Conservation (phyloP, 1,140 invertebrate species). For the Orussus abietinus region DNA sequence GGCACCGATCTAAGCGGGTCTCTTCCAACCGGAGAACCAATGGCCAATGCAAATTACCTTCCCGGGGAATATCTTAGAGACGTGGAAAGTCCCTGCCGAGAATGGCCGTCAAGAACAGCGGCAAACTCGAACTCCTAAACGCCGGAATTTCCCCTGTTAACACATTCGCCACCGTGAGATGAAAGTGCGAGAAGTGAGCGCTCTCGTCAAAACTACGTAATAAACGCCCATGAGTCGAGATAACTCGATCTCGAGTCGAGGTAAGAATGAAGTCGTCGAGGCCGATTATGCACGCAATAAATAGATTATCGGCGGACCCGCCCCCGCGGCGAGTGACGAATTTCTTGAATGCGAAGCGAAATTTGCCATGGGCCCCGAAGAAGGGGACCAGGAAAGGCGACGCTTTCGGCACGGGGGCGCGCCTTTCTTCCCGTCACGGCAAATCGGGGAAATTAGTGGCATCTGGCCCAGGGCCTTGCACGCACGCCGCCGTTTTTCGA, state of each 20-base stretch:
- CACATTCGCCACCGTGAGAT: no score
- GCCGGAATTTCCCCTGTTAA: no score
- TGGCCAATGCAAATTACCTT: constrained; percentile 20
- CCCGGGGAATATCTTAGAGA: constrained; percentile 12
- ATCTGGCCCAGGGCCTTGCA: constrained; percentile 27
- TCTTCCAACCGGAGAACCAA: neutral
- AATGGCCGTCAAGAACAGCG: no score
- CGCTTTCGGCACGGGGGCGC: constrained; percentile 3
- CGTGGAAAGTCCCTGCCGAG: no score
- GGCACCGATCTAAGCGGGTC: constrained; percentile 1
- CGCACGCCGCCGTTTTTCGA: constrained; percentile 18
- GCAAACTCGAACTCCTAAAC: no score
- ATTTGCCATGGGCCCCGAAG: constrained; percentile 19
- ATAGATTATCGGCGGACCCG: constrained; percentile 41
- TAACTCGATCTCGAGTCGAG: no score
- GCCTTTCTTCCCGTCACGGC: constrained; percentile 31
- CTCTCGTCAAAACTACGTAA: no score
- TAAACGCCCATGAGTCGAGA: no score
- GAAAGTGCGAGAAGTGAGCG: no score
- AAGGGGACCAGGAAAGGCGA: constrained; percentile 14
- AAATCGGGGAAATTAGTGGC: constrained; percentile 44
- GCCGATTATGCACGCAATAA: constrained; percentile 46
- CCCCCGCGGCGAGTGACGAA: constrained; percentile 35
- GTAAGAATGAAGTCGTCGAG: constrained; percentile 19
- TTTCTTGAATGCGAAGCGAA: constrained; percentile 28